These are phyloP conservation scores for Nysson spinosus DNA, from an alignment of 2,888 invertebrate genomes.

Conservation along the genomic window DNA sequence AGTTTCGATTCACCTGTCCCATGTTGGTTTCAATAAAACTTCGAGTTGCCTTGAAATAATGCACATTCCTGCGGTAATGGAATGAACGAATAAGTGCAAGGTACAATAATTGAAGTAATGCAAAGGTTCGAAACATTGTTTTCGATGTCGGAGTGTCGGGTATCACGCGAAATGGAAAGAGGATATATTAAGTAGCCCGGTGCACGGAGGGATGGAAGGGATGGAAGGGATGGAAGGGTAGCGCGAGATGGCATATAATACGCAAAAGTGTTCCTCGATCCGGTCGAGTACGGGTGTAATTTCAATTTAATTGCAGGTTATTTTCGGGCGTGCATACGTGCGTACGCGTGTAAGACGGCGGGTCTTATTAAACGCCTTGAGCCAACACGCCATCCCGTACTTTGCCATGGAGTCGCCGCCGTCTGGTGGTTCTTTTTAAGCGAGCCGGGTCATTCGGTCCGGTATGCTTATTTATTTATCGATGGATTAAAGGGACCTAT, in stretches of 20 bases:
- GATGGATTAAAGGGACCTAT: no score
- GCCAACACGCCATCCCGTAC: conserved; percentile 60
- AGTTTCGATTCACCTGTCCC: no score
- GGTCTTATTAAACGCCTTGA: conserved; percentile 68
- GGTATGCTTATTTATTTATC: background rate
- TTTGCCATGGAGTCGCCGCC: conserved; percentile 27
- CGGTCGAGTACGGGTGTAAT: conserved; percentile 53
- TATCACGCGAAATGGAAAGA: background rate
- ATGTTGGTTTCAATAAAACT: no score
- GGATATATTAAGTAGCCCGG: conserved; percentile 11
- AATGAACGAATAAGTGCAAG: no score
- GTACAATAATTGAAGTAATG: no score
- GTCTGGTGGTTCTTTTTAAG: background rate
- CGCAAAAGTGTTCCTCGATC: conserved; percentile 31
- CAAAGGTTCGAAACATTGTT: no score
- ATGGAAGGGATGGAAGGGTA: no score
- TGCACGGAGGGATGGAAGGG: conserved; percentile 2
- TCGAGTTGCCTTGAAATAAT: no score
- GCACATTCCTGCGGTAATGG: no score
- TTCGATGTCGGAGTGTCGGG: no score
- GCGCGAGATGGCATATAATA: conserved; percentile 9
- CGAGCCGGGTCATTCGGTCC: background rate
- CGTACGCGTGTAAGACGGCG: background rate
- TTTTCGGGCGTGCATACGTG: conserved; percentile 56
- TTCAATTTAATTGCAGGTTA: conserved; percentile 72